Evolutionary conservation across 2,113 vertebrate genomes (phyloP), one percentile per base, ranked within the genome.

Genomic region (Pluvianellus socialis): DNA sequence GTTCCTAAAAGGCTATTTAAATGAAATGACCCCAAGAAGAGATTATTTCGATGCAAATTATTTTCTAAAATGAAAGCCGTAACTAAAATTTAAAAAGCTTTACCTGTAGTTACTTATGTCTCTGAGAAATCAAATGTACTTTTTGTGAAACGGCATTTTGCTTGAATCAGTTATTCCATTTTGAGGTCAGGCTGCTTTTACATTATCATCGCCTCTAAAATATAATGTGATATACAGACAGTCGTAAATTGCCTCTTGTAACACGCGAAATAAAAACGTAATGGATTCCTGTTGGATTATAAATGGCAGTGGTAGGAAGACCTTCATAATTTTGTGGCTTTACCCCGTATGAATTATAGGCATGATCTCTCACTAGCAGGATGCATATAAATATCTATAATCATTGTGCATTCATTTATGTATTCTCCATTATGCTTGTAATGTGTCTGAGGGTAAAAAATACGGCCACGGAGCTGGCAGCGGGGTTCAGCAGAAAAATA

Each of bases 251-350:
- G 81, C 72, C 12, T 80, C 75, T 77, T 90, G 73, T 83, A 94
- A 83, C 73, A 42, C 1, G 14, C 86, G 91, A 81, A 94, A 96
- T 97, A 97, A 93, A 97, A 82, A 42, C 2, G 38, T 88, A 97
- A 96, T 96, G 85, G 83, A 96, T 96, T 97, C 79, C 85, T 76
- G 71, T 86, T 70, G 79, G 85, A 40, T 94, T 96, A 95, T 97
- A 97, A 90, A 96, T 5, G 93, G 42, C 63, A 73, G 77, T 79
- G 81, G 89, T 91, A 88, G 86, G 94, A 92, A 96, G 92, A 75
- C 83, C 62, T 81, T 90, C 86, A 91, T 93, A 88, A 93, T 96
- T 96, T 86, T 96, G 94, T 90, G 82, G 67, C 72, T 95, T 94
- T 97, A 86, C 94, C 79, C 68, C 73, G 23, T 28, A 17, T 96